phyloP scores from a whole-genome alignment of 92 coral and sea anemone species.

The Montipora capitata region DNA sequence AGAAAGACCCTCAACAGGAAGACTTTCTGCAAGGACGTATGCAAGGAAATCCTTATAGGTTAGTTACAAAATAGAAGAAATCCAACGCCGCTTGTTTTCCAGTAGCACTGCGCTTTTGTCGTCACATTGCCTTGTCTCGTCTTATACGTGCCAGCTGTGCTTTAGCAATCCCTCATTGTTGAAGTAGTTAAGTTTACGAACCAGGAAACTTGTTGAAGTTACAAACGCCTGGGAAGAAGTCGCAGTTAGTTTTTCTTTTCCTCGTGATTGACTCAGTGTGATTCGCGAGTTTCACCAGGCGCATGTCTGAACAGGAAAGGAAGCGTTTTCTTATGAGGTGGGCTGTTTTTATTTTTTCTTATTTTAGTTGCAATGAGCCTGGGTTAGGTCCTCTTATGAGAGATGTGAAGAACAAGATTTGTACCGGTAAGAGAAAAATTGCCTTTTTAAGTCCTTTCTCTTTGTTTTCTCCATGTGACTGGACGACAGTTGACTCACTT shows the following conservation, averaged over 20 bases:
- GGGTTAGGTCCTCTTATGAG: conserved; percentile 98
- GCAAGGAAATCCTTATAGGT: conserved; percentile 99
- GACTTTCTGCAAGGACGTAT: conserved; percentile 98
- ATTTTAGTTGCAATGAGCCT: conserved; percentile 90
- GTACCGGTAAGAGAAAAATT: conserved; percentile 82
- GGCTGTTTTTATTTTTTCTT: background rate
- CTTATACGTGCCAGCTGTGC: background rate
- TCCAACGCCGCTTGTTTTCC: too few relatives aligned
- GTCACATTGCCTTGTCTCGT: background rate
- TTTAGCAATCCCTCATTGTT: background rate
- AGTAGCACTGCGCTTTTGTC: too few relatives aligned
- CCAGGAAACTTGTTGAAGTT: too few relatives aligned
- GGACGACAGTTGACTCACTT: background rate
- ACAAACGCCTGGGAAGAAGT: too few relatives aligned
- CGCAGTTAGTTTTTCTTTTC: too few relatives aligned
- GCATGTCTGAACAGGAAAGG: too few relatives aligned
- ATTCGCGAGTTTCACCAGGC: too few relatives aligned
- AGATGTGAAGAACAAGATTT: conserved; percentile 99
- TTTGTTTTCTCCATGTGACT: background rate
- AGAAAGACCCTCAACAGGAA: conserved; percentile 99
- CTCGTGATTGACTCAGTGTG: too few relatives aligned
- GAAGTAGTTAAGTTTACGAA: too few relatives aligned
- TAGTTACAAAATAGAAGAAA: background rate
- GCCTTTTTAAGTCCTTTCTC: background rate
- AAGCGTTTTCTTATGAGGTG: too few relatives aligned